Conservation (phyloP, 64 coral and sea anemone genomes). For the Porites lutea region DNA sequence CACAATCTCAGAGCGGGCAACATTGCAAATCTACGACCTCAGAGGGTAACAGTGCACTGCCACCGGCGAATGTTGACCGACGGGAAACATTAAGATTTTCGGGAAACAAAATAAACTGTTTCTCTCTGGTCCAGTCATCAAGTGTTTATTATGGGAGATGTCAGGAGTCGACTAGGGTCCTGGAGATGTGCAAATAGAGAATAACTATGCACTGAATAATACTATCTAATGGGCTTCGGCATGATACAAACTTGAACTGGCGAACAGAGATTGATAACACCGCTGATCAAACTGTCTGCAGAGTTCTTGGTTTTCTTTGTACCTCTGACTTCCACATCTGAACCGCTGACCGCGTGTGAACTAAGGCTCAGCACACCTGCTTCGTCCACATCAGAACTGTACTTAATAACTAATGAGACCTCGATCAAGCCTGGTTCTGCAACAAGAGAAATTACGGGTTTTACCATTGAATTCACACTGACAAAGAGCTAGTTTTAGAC, state of each 20-base stretch:
- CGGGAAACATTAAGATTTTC: too few relatives aligned
- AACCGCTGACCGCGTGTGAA: neutral
- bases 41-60: too few relatives aligned
- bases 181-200: too few relatives aligned
- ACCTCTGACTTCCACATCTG: slow-evolving; percentile 9
- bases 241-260: slow-evolving; percentile 87
- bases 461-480: neutral
- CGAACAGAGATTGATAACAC: slow-evolving; percentile 78
- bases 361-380: slow-evolving; percentile 56
- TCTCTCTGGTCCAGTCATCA: too few relatives aligned
- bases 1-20: too few relatives aligned
- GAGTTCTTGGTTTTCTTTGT: slow-evolving; percentile 78
- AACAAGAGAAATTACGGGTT: neutral
- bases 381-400: slow-evolving; percentile 87
- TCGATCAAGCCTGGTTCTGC: slow-evolving; percentile 88
- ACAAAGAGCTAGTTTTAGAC: neutral
- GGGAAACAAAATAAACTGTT: too few relatives aligned
- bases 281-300: slow-evolving; percentile 76
- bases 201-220: too few relatives aligned
- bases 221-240: slow-evolving; percentile 66
- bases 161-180: too few relatives aligned
- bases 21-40: too few relatives aligned
- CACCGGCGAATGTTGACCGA: too few relatives aligned
- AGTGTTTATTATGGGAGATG: too few relatives aligned
- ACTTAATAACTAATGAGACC: slow-evolving; percentile 87